These are phyloP conservation scores for Proisotoma minuta DNA, from an alignment of 2,888 invertebrate species.

Conservation along the genomic window DNA sequence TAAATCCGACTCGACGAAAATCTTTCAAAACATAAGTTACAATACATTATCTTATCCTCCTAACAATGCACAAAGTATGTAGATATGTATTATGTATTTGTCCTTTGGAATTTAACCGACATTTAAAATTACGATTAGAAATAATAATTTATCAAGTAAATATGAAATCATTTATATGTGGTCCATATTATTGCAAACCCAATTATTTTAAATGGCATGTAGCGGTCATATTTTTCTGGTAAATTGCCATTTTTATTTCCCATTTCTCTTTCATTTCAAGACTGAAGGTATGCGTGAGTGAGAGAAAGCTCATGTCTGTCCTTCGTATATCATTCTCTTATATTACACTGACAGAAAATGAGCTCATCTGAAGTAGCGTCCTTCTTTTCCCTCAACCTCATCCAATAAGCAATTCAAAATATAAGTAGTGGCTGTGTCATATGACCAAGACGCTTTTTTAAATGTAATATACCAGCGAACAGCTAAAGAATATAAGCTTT, in stretches of 20 bases:
- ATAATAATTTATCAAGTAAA: too few species aligned
- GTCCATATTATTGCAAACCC: too few species aligned
- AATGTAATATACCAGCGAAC: not conserved
- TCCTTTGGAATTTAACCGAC: too few species aligned
- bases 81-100: too few species aligned
- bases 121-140: too few species aligned
- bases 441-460: not conserved
- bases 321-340: slow-evolving; percentile 12
- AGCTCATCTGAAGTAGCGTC: not conserved
- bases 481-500: too few species aligned
- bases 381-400: not conserved
- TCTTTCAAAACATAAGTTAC: too few species aligned
- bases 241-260: slow-evolving; percentile 18
- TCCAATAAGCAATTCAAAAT: not conserved
- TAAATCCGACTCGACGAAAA: too few species aligned
- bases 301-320: slow-evolving; percentile 4
- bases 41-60: too few species aligned
- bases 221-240: slow-evolving; percentile 18
- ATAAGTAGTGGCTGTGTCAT: too few species aligned
- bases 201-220: slow-evolving; percentile 36
- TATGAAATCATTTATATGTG: too few species aligned
- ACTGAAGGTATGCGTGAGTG: slow-evolving; percentile 2
- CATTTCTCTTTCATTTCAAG: slow-evolving; percentile 5
- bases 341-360: slow-evolving; percentile 8
- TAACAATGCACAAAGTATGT: too few species aligned